Conservation (phyloP, 2,797 vertebrate genomes). For the Hydrophis major region DNA sequence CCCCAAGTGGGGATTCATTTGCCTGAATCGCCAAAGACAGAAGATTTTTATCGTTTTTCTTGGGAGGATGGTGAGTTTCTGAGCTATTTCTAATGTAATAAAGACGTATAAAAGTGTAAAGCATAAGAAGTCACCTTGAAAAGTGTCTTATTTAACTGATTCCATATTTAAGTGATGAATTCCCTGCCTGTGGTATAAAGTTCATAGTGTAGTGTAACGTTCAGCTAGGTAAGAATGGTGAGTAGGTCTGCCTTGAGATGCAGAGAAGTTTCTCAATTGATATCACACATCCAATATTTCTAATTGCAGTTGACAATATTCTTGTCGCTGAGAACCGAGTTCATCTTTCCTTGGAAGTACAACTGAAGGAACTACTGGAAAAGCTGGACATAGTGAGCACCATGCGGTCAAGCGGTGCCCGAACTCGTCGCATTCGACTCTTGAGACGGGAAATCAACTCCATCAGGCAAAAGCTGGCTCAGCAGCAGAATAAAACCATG, state of each 20-base stretch:
- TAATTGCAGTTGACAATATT: conserved; percentile 86
- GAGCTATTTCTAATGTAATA: rapidly evolving
- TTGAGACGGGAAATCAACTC: conserved; percentile 91
- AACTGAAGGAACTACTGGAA: conserved; percentile 92
- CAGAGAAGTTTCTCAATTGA: conserved; percentile 30
- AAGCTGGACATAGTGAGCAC: conserved; percentile 89
- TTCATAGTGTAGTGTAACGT: neutral
- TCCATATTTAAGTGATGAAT: neutral
- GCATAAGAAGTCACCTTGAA: neutral
- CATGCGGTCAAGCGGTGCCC: conserved; percentile 89
- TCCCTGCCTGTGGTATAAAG: neutral
- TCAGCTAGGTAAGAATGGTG: neutral
- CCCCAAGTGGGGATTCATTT: conserved; percentile 87
- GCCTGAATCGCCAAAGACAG: conserved; percentile 83
- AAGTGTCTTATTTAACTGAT: neutral
- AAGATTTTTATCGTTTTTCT: conserved; percentile 89
- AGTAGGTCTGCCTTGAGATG: neutral
- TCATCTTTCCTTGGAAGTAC: conserved; percentile 86
- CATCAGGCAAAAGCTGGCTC: conserved; percentile 83
- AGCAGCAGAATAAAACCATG: conserved; percentile 73
- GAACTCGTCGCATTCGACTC: conserved; percentile 88
- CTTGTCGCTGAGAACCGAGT: conserved; percentile 88
- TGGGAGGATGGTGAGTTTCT: conserved; percentile 92
- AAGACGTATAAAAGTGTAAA: neutral
- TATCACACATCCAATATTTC: conserved; percentile 39